Conservation (phyloP, 2,113 vertebrate genomes). For the Bufo gargarizans region DNA sequence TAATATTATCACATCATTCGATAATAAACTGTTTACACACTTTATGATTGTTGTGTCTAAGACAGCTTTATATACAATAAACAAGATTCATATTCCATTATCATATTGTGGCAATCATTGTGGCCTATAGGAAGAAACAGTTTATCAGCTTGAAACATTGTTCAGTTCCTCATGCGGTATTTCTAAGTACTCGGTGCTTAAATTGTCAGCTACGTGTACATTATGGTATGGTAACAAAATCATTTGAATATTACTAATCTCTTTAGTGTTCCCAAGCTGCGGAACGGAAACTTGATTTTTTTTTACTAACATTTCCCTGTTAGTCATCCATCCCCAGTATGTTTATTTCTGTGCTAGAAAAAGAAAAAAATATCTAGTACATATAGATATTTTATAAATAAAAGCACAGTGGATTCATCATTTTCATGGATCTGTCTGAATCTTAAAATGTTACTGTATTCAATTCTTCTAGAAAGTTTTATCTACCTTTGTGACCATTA, state of each 20-base stretch:
- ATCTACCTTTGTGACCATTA: not conserved
- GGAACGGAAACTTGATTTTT: not conserved
- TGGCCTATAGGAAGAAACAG: not conserved
- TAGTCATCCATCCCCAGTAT: not conserved
- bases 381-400: not conserved
- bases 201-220: conserved; percentile 30
- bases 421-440: not conserved
- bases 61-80: conserved; percentile 18
- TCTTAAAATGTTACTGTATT: not conserved
- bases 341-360: not conserved
- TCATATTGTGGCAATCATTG: conserved; percentile 19
- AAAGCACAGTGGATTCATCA: not conserved
- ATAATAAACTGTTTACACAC: conserved; percentile 32
- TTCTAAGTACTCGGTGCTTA: conserved; percentile 25
- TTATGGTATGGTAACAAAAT: conserved; percentile 14
- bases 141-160: not conserved
- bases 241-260: conserved; percentile 32
- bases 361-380: not conserved
- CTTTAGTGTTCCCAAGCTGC: conserved; percentile 29
- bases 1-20: conserved; percentile 19
- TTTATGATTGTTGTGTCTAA: not conserved
- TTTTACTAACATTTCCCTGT: not conserved
- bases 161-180: not conserved
- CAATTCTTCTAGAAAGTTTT: not conserved
- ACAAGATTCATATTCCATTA: conserved; percentile 2